These are phyloP conservation scores for Propithecus coquereli DNA, from an alignment of 2,113 vertebrate species.

Conservation along the genomic window DNA sequence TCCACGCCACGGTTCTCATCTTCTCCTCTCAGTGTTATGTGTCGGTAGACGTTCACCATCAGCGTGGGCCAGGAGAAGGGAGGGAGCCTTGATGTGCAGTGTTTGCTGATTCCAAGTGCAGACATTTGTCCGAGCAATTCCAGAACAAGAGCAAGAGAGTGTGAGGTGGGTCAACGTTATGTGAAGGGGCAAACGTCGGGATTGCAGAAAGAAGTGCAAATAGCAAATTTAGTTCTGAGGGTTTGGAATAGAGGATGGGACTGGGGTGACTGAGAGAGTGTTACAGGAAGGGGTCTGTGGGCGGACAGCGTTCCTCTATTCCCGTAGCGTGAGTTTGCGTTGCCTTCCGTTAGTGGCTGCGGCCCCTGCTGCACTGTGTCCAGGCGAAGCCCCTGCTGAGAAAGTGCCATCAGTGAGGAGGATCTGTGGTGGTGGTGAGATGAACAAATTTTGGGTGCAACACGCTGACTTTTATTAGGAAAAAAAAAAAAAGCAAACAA, in stretches of 20 bases:
- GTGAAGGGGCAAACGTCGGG: background rate
- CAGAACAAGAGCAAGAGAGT: background rate
- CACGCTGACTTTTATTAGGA: background rate
- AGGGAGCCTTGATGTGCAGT: background rate
- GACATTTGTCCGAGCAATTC: background rate
- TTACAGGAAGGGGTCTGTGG: fast-evolving
- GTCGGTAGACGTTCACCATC: background rate
- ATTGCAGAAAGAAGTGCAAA: background rate
- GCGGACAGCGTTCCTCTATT: fast-evolving
- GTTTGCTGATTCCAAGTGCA: background rate
- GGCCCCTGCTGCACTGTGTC: background rate
- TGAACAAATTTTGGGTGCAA: background rate
- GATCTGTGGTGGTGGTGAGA: no score
- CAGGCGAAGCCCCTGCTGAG: background rate
- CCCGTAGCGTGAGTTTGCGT: no score
- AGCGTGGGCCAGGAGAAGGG: no score
- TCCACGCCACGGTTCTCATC: background rate
- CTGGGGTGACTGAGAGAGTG: background rate
- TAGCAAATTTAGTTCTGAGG: background rate
- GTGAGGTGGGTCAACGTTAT: background rate
- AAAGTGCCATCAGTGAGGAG: background rate
- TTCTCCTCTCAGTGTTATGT: background rate
- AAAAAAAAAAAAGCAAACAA: background rate
- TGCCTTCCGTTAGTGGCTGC: background rate
- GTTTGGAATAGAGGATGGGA: background rate